Conservation (phyloP, 1,140 invertebrate genomes). For the Trichonephila clavipes region DNA sequence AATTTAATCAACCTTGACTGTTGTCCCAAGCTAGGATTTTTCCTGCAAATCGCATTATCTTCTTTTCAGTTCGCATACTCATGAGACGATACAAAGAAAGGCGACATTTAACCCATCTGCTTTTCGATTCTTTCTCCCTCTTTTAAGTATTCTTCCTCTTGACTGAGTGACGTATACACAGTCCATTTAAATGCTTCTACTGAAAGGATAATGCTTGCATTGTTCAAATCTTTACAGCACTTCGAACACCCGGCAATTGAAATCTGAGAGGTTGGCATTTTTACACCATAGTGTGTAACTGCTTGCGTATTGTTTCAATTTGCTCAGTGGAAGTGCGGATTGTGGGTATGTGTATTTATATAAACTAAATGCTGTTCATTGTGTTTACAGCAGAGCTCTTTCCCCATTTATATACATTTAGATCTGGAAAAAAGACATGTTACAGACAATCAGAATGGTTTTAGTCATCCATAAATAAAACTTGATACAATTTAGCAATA, state of each 20-base stretch:
- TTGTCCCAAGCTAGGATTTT: background rate
- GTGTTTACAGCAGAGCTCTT: background rate
- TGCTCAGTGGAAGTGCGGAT: background rate
- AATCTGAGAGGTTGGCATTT: background rate
- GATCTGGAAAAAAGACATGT: background rate
- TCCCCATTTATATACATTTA: background rate
- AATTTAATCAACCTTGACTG: slow-evolving; percentile 52
- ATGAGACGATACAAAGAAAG: slow-evolving; percentile 37
- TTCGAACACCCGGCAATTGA: background rate
- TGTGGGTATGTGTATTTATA: background rate
- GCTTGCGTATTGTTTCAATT: background rate
- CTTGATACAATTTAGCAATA: too few species aligned
- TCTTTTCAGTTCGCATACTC: slow-evolving; percentile 17
- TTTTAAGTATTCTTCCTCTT: slow-evolving; percentile 30
- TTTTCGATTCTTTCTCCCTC: slow-evolving; percentile 8
- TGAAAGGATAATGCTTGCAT: slow-evolving; percentile 47
- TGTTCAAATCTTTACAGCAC: slow-evolving; percentile 8
- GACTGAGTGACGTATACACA: slow-evolving; percentile 38
- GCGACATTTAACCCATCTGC: slow-evolving; percentile 10
- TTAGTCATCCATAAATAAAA: too few species aligned
- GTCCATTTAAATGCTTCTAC: slow-evolving; percentile 28
- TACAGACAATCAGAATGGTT: too few species aligned
- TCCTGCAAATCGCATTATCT: background rate
- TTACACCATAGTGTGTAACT: background rate
- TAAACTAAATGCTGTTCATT: background rate